phyloP scores from a whole-genome alignment of 2,113 vertebrate genomes.

The Psettodes erumei region DNA sequence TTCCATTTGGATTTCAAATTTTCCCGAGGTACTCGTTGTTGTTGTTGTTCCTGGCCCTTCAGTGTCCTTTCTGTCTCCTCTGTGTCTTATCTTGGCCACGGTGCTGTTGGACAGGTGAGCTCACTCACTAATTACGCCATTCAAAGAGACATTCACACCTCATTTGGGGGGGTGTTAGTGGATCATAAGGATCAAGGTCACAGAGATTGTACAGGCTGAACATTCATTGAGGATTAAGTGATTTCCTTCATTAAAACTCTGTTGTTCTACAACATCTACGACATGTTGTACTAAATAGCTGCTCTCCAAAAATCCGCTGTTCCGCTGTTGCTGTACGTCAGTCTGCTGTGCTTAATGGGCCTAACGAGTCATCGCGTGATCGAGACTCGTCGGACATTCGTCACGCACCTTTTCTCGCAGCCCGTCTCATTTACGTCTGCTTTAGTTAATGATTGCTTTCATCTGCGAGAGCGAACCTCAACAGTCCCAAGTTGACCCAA shows the following conservation, averaged over 20 bases:
- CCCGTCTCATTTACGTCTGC: background rate
- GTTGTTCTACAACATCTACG: background rate
- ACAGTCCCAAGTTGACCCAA: background rate
- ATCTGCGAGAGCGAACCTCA: background rate
- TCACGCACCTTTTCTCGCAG: background rate
- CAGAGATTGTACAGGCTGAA: conserved; percentile 6
- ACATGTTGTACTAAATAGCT: background rate
- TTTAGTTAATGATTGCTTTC: conserved; percentile 1
- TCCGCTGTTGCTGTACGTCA: background rate
- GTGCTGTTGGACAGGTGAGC: no score
- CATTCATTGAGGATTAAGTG: conserved; percentile 23
- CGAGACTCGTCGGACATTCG: background rate
- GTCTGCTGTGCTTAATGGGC: background rate
- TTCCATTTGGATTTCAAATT: no score
- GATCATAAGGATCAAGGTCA: conserved; percentile 26
- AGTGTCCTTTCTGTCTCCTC: no score
- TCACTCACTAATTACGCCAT: conserved; percentile 23
- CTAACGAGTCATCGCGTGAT: background rate
- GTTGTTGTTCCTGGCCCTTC: no score
- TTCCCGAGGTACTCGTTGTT: no score
- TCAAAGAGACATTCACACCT: conserved; percentile 18
- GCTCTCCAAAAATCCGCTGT: background rate
- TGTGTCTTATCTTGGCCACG: no score
- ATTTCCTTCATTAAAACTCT: background rate
- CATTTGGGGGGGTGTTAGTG: conserved; percentile 9